Percentiles rank a stretch among this genome's conserved stretches.
Conservation (phyloP, 2,797 vertebrate species). For the Phoeniculus purpureus region DNA sequence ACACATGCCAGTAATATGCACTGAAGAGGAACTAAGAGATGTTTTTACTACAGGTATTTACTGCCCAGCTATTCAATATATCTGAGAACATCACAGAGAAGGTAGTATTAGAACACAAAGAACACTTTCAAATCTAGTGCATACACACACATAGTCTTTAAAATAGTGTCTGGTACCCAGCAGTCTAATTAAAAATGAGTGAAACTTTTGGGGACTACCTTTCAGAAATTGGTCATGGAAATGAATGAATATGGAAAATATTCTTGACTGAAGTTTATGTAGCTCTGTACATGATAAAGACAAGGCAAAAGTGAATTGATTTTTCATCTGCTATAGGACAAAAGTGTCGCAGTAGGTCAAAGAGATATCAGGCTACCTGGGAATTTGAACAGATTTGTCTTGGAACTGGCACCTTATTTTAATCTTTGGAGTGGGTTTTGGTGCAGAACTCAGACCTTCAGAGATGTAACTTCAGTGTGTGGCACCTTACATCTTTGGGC, state of each 20-base stretch:
- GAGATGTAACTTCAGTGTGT: background rate
- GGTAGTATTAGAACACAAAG: background rate
- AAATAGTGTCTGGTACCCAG: background rate
- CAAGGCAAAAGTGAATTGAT: background rate
- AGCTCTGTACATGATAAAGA: background rate
- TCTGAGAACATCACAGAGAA: background rate
- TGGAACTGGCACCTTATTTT: background rate
- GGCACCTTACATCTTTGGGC: background rate
- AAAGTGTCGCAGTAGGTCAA: background rate
- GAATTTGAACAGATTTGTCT: background rate
- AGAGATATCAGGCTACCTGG: background rate
- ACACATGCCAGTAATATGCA: background rate
- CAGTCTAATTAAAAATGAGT: background rate
- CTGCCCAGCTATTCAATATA: background rate
- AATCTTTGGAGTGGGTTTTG: background rate
- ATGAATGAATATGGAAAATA: background rate
- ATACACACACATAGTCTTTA: background rate
- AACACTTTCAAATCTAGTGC: background rate
- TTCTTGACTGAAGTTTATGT: background rate
- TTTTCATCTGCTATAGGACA: background rate
- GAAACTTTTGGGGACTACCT: background rate
- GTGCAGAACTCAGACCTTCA: background rate
- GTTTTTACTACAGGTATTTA: background rate
- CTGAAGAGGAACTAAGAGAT: background rate
- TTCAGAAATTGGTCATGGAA: background rate